Conservation (phyloP, 2,888 invertebrate genomes). For the Amaurobius ferox region DNA sequence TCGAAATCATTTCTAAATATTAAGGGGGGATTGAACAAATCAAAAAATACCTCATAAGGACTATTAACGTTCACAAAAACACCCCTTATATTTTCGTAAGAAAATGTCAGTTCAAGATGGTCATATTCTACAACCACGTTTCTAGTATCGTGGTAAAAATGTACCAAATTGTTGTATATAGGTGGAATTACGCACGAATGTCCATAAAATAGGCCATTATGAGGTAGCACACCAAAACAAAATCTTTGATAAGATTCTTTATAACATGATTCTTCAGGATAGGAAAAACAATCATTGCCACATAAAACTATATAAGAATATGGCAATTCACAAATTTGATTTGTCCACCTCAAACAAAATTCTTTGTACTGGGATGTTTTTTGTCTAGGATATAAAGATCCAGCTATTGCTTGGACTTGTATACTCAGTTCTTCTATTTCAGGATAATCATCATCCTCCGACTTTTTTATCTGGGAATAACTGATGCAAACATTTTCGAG, state of each 20-base stretch:
- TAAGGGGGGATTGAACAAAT: slow-evolving; percentile 50
- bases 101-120: background rate
- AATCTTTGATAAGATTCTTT: background rate
- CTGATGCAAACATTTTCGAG: no score
- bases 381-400: no score
- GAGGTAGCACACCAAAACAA: slow-evolving; percentile 29
- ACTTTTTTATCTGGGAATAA: no score
- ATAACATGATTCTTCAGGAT: background rate
- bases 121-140: slow-evolving; percentile 3
- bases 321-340: background rate
- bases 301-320: slow-evolving; percentile 9
- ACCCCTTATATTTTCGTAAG: slow-evolving; percentile 40
- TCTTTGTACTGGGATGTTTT: no score
- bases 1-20: slow-evolving; percentile 4
- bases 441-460: no score
- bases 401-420: no score
- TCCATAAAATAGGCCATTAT: slow-evolving; percentile 23
- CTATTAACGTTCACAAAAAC: slow-evolving; percentile 36
- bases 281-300: slow-evolving; percentile 26
- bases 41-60: slow-evolving; percentile 38
- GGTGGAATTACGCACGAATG: background rate
- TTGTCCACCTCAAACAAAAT: slow-evolving; percentile 18
- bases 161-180: background rate
- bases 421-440: no score
- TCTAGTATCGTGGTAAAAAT: slow-evolving; percentile 55